Evolutionary conservation across 1,140 invertebrate genomes (phyloP), one percentile per base, ranked within the genome.

Genomic region (Anastrepha obliqua): DNA sequence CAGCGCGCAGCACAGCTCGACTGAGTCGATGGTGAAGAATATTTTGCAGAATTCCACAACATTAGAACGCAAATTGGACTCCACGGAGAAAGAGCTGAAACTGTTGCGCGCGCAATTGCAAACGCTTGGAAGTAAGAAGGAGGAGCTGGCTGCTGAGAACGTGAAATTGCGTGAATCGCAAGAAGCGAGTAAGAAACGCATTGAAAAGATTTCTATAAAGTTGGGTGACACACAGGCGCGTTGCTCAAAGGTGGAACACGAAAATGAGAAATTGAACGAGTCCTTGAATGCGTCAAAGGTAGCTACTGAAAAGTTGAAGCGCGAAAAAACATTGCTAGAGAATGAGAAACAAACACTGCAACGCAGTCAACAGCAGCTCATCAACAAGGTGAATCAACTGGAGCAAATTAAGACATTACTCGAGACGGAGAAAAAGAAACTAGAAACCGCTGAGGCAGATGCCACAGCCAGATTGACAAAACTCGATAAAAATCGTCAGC

Each of bases 121-220:
- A 59, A 88, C 55, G 64, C 51, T 51, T 78, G 89, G 44, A 47
- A 86, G 5, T 51, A 90, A 64, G 15, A 85, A 15, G n/a, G 86
- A 62, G 65, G 86, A 89, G 87, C n/a, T 88, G 11, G 8, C 17
- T 7, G 20, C 85, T 13, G 88, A 89, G 55, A 89, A 89, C 85
- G 51, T 88, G 39, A 87, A 86, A 1, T 88, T 89, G 39, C n/a
- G 89, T 8, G 88, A 89, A 15, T 3, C 86, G 13, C 74, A 81
- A 13, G 86, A 88, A 39, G 55, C 11, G 1, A 78, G 47, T 0
- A 89, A 85, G 8, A 90, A 90, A 15, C 88, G 90, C 2, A 60
- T 90, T 59, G 90, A 91, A 39, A 89, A 89, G 88, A 74, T 89
- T 55, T 85, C 89, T 51, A 20, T 90, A 0, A 90, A 90, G 70